These are phyloP conservation scores for Poeciliopsis turneri DNA, from an alignment of 2,797 vertebrate genomes.

Conservation along the genomic window DNA sequence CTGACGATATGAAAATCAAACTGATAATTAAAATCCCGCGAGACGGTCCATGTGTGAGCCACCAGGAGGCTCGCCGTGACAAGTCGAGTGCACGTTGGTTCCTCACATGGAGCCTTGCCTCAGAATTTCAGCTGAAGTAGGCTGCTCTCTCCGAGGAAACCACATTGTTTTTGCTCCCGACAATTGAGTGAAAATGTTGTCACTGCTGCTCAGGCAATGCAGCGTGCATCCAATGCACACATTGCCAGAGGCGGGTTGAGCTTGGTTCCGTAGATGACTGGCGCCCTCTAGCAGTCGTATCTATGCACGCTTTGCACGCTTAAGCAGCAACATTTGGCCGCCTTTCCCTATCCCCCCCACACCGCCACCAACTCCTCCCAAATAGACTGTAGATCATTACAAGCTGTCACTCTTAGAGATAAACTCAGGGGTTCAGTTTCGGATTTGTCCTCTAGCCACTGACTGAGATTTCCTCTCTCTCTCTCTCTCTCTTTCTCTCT, in stretches of 20 bases:
- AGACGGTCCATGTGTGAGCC: neutral
- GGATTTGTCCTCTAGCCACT: slow-evolving; percentile 1
- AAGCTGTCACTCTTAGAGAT: slow-evolving; percentile 6
- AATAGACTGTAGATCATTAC: neutral
- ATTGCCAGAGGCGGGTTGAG: slow-evolving; percentile 6
- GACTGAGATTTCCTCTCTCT: neutral
- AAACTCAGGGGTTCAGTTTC: slow-evolving; percentile 11
- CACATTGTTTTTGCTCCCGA: neutral
- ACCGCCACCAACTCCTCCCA: neutral
- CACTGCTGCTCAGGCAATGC: slow-evolving; percentile 23
- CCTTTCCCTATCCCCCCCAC: neutral
- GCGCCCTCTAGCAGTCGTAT: slow-evolving; percentile 66
- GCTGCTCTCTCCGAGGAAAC: slow-evolving; percentile 12
- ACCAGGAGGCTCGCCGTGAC: neutral
- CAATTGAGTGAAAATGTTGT: neutral
- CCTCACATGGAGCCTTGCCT: neutral
- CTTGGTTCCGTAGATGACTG: slow-evolving; percentile 55
- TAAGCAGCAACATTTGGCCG: neutral
- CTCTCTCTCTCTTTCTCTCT: slow-evolving; percentile 13
- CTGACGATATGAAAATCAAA: neutral
- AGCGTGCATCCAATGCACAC: slow-evolving; percentile 22
- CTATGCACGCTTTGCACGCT: neutral
- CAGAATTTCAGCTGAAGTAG: neutral
- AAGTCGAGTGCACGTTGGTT: neutral
- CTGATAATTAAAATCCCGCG: neutral